These are phyloP conservation scores for Varecia variegata DNA, from an alignment of 2,797 vertebrate species.

Conservation along the genomic window DNA sequence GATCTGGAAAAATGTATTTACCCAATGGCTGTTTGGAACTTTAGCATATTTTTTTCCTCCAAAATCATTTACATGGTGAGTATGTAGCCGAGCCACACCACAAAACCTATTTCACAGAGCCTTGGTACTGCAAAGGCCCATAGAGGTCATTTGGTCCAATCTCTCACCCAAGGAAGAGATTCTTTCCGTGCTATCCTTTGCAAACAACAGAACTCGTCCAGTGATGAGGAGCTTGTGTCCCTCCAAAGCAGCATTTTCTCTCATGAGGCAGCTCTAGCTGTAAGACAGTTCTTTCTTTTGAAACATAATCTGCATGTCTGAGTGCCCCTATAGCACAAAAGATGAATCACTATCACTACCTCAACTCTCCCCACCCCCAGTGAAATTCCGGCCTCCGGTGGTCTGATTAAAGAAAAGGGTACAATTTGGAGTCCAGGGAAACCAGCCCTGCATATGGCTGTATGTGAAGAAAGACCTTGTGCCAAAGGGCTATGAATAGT, in stretches of 20 bases:
- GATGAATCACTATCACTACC: not conserved
- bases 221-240: not conserved
- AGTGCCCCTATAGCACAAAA: not conserved
- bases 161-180: not conserved
- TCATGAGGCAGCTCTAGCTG: not conserved
- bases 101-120: not conserved
- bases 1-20: not conserved
- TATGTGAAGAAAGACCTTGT: conserved; percentile 1
- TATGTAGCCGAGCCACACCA: not conserved
- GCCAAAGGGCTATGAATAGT: conserved; percentile 9
- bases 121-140: not conserved
- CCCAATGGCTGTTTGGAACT: not conserved
- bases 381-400: not conserved
- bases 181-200: not conserved
- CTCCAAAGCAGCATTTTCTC: not conserved
- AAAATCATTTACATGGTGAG: not conserved
- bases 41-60: not conserved
- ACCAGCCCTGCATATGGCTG: not conserved
- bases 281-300: not conserved
- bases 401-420: conserved; percentile 20
- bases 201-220: not conserved
- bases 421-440: not conserved
- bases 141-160: not conserved
- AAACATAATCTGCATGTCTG: conserved; percentile 13
- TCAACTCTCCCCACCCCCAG: not conserved